Base-by-base conservation (phyloP, 1,140 invertebrate species). In the Atta texana region DNA sequence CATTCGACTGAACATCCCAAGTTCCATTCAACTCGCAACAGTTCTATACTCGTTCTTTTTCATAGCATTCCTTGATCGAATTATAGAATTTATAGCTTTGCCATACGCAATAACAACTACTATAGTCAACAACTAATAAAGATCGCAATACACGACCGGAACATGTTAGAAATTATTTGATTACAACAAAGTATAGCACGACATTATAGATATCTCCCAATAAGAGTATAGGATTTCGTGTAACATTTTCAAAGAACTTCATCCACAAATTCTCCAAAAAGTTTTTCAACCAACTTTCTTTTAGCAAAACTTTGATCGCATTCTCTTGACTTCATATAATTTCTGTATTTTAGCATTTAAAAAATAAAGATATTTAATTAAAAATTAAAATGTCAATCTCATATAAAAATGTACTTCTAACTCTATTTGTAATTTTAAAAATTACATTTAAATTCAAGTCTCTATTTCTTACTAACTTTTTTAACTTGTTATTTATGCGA, bases 21-120 rank as follows among this genome's bases (percentile, higher is more conserved):
- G 21, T 61, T 39, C 7, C n/a, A 34, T 31, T 44, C 44, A 24
- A 5, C n/a, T 3, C 49, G 28, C n/a, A 85, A 85, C 31, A 53
- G 7, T n/a, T n/a, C 21, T 24, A 24, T n/a, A 39, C 28, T 51
- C 18, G 16, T 34, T 31, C 18, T 24, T 39, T 18, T n/a, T 57
- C n/a, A 8, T 6, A 66, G 12, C n/a, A 49, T 57, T 18, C 12
- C n/a, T 21, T 7, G 18, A 31, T 84, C 39, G 55, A 75, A 39
- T 34, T 21, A 84, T 84, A 84, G 12, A 84, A 84, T 84, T 84
- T 75, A 84, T 84, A 84, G 80, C 39, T 75, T 84, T 84, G 80
- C 80, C 44, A 12, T 75, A 75, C 10, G 80, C 80, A 84, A 84
- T 84, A 84, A 84, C 69, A 84, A 61, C 12, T 74, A 82, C 0